Evolutionary conservation across 2,797 vertebrate genomes (phyloP).

Genomic region (Melanotaenia maccullochi): DNA sequence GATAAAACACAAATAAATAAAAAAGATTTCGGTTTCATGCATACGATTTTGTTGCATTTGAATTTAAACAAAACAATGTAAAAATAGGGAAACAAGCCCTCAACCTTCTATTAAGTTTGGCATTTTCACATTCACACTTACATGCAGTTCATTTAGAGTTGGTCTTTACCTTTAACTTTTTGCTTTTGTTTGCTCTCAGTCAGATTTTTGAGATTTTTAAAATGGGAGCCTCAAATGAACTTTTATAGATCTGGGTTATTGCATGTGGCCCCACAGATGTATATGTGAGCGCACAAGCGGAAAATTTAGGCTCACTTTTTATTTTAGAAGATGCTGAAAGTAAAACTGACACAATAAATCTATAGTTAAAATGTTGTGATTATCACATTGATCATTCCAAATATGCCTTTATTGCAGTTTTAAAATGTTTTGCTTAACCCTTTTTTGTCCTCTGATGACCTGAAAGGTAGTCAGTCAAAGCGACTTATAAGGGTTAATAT

Average conservation of each 20-base stretch:
- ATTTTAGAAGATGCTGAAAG: too few relatives aligned
- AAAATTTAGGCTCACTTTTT: too few relatives aligned
- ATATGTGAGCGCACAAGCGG: too few relatives aligned
- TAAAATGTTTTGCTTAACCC: background rate
- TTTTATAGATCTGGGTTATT: too few relatives aligned
- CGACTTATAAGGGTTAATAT: background rate
- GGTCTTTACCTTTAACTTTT: background rate
- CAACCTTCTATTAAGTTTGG: background rate
- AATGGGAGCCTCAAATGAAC: too few relatives aligned
- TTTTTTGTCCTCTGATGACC: too few relatives aligned
- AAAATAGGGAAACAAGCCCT: too few relatives aligned
- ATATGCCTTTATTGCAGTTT: background rate
- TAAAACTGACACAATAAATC: background rate
- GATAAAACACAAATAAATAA: background rate
- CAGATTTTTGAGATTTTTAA: too few relatives aligned
- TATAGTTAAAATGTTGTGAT: background rate
- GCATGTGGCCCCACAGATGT: too few relatives aligned
- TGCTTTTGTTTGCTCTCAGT: too few relatives aligned
- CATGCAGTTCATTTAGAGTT: background rate
- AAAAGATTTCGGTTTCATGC: background rate
- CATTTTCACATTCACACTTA: background rate
- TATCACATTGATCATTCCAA: background rate
- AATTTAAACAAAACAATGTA: background rate
- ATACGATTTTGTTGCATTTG: conserved; percentile 7
- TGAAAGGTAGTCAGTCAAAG: too few relatives aligned